Conservation (phyloP, 2,113 vertebrate species). For the Diadophis punctatus region DNA sequence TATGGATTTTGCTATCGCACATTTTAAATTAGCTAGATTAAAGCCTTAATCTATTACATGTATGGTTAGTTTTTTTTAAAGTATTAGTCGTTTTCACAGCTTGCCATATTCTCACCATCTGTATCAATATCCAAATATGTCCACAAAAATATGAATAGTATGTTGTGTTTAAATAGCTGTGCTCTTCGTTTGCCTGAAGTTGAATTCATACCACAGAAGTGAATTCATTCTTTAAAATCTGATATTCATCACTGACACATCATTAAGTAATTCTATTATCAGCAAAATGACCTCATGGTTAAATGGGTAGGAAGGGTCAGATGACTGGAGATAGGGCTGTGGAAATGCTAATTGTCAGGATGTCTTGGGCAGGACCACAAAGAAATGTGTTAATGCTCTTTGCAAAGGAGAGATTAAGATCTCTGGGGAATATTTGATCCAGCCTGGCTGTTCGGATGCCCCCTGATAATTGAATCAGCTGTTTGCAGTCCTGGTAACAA, state of each 20-base stretch:
- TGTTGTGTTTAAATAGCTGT: neutral
- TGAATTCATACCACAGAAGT: conserved; percentile 17
- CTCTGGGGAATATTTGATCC: conserved; percentile 61
- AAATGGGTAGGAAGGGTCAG: conserved; percentile 66
- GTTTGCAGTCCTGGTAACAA: conserved; percentile 65
- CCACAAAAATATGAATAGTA: neutral
- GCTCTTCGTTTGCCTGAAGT: neutral
- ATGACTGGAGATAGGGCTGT: conserved; percentile 69
- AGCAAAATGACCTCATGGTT: conserved; percentile 60
- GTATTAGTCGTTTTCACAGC: neutral
- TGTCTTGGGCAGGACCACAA: conserved; percentile 60
- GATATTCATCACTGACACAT: conserved; percentile 62
- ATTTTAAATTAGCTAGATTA: conserved; percentile 25
- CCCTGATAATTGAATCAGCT: conserved; percentile 61
- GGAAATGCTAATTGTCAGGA: conserved; percentile 66
- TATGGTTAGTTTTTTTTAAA: neutral
- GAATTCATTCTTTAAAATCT: neutral
- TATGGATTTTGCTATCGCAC: accelerated
- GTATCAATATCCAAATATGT: neutral
- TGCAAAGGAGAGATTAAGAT: conserved; percentile 69
- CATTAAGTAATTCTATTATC: conserved; percentile 64
- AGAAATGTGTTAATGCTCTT: conserved; percentile 62
- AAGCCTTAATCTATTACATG: neutral
- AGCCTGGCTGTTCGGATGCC: conserved; percentile 59
- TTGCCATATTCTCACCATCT: neutral